Evolutionary conservation across 2,113 vertebrate species (phyloP).

Genomic region (Mixornis gularis): DNA sequence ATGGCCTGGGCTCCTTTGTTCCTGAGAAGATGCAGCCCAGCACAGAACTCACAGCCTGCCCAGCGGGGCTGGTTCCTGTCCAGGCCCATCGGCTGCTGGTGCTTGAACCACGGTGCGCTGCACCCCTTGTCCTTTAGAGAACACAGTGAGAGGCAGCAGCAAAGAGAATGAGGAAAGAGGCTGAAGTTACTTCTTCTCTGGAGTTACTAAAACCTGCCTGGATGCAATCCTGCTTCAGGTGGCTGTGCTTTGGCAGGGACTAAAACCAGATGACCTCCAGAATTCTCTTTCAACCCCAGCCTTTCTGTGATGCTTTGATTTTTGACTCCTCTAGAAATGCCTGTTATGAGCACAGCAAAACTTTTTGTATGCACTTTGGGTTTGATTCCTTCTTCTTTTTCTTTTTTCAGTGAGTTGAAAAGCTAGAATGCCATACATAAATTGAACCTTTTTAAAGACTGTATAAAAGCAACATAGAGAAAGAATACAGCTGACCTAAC

Average conservation of each 20-base stretch:
- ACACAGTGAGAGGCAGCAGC: not conserved
- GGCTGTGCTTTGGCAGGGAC: not conserved
- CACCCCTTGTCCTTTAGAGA: not conserved
- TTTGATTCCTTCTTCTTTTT: not conserved
- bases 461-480: not conserved
- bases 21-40: not conserved
- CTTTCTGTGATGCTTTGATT: not conserved
- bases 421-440: not conserved
- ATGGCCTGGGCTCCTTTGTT: not conserved
- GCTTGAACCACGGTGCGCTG: not conserved
- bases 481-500: not conserved
- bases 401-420: not conserved
- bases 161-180: not conserved
- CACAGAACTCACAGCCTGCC: not conserved
- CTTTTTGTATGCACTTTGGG: not conserved
- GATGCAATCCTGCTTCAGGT: not conserved
- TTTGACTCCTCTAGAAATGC: not conserved
- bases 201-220: not conserved
- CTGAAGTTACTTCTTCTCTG: not conserved
- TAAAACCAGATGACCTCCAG: not conserved
- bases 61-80: not conserved
- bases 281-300: not conserved
- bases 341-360: not conserved
- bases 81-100: accelerated
- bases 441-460: not conserved